Evolutionary conservation across 2,888 invertebrate species (phyloP), one percentile per base, ranked within the genome.

Genomic region (Epinotia brunnichana): DNA sequence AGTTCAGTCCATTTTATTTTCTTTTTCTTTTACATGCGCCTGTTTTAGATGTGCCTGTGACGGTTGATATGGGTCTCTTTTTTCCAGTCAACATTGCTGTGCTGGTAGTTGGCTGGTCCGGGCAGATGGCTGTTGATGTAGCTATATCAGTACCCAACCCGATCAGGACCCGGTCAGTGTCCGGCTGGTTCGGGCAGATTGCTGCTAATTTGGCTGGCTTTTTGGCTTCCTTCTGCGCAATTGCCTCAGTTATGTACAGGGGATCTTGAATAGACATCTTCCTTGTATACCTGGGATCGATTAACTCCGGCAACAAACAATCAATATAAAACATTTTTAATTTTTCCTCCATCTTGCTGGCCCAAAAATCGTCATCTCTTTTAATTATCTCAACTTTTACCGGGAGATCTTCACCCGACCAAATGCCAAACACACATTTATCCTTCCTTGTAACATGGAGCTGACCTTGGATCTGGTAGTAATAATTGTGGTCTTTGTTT

Each of bases 301-400:
- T 51, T 51, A 51, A n/a, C 17, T 51, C 51, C n/a, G 17, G 51
- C 51, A n/a, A 3, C 7, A 51, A 17, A 17, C 51, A 17, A 7
- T 51, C 51, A 5, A 51, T 51, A 17, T 51, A 51, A 51, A 51
- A 51, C 2, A 5, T 17, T 51, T 51, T n/a, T 51, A 51, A 48
- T 17, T 51, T n/a, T 17, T 51, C 17, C 17, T 51, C 51, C 17
- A 51, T 51, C n/a, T 51, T 51, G 2, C n/a, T 51, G 17, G 51
- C n/a, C 51, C 51, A 51, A 51, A 51, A 51, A 7, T 51, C 17
- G 17, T n/a, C 51, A 51, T 51, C 51, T 51, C 51, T 51, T 51
- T n/a, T 15, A 17, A 51, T 51, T 15, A 48, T 51, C 1, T 51
- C 51, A 15, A 39, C 39, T 39, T n/a, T n/a, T n/a, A n/a, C n/a